A percentile compares a stretch with the other conserved stretches of the same genome.
Evolutionary conservation across 2,797 vertebrate species (phyloP).

Genomic region (Heterohyrax brucei): DNA sequence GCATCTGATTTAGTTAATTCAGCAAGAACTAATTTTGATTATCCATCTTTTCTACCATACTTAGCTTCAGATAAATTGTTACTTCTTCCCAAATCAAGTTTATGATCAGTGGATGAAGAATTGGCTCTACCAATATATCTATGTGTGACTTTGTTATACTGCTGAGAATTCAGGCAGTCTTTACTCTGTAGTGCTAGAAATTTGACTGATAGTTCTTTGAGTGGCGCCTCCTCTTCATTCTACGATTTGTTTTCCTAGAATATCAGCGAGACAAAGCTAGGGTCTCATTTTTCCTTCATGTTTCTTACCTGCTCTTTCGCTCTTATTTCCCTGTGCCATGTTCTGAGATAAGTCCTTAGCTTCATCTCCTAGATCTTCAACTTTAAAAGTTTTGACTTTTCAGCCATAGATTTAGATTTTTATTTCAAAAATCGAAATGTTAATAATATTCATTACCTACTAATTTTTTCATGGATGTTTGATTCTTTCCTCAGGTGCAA

Average conservation of each 20-base stretch:
- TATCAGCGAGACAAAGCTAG: not conserved
- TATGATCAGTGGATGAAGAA: not conserved
- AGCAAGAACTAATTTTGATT: not conserved
- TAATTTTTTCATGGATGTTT: not conserved
- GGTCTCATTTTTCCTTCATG: not conserved
- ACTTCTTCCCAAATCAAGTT: not conserved
- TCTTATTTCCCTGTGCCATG: not conserved
- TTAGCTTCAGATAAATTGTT: not conserved
- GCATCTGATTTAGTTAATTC: not conserved
- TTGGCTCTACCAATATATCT: not conserved
- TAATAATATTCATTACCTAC: not conserved
- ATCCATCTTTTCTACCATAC: not conserved
- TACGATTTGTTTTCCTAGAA: conserved; percentile 5
- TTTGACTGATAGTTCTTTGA: conserved; percentile 19
- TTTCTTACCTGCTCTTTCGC: not conserved
- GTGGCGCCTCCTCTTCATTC: not conserved
- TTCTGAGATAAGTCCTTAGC: not conserved
- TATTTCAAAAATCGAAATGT: conserved; percentile 62
- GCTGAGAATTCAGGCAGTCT: not conserved
- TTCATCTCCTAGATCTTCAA: not conserved
- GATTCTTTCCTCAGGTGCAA: not conserved
- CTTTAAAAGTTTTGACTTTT: conserved; percentile 17
- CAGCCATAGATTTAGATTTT: conserved; percentile 46
- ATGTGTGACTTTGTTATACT: not conserved
- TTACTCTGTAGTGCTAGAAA: not conserved